Percentiles rank a stretch among this genome's conserved stretches.
These are phyloP conservation scores for Esox lucius DNA, from an alignment of 2,797 vertebrate species.

Conservation along the genomic window DNA sequence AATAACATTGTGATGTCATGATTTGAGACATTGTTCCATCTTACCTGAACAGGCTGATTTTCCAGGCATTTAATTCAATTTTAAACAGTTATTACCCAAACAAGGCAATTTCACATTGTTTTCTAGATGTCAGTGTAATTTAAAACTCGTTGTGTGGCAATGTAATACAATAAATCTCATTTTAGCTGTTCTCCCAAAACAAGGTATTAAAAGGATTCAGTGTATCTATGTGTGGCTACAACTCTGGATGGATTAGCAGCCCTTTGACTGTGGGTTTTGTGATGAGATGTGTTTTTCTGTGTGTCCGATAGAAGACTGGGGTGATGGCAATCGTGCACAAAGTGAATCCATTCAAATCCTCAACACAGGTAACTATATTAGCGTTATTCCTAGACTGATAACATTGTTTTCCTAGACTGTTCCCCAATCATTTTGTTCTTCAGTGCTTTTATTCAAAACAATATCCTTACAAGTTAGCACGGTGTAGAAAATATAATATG, in stretches of 20 bases:
- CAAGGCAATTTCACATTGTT: too few relatives aligned
- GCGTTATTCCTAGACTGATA: neutral
- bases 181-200: neutral
- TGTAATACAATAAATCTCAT: too few relatives aligned
- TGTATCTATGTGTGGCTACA: neutral
- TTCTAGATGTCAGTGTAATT: too few relatives aligned
- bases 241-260: neutral
- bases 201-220: constrained; percentile 4
- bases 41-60: too few relatives aligned
- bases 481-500: neutral
- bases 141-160: too few relatives aligned
- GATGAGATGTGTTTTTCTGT: constrained; percentile 6
- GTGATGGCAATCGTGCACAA: constrained; percentile 64
- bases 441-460: neutral
- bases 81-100: too few relatives aligned
- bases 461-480: neutral
- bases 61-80: too few relatives aligned
- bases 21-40: too few relatives aligned
- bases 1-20: too few relatives aligned
- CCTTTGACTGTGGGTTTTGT: neutral
- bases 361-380: constrained; percentile 48
- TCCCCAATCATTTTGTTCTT: neutral
- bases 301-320: constrained; percentile 37
- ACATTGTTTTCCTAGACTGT: neutral
- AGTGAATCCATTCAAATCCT: constrained; percentile 63